These are phyloP conservation scores for Trididemnum clinides DNA, from an alignment of 23 tunicate species.

Conservation along the genomic window DNA sequence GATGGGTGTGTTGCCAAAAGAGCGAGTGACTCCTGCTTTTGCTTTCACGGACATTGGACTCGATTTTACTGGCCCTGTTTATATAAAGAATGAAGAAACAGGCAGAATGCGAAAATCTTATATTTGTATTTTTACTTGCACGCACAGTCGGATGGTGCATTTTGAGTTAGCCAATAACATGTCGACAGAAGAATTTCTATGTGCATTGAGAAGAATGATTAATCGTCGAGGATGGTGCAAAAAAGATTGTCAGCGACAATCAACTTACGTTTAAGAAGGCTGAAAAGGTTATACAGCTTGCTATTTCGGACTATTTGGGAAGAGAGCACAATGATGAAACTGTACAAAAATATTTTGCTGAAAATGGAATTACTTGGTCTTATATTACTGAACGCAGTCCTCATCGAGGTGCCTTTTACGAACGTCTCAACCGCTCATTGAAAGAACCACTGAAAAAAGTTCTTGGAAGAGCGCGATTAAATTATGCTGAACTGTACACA, in stretches of 20 bases:
- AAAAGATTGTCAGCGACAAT: neutral
- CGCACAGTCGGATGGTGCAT: neutral
- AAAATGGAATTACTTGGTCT: conserved; percentile 4
- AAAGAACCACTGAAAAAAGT: conserved; percentile 13
- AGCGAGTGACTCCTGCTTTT: neutral
- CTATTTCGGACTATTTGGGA: conserved; percentile 15
- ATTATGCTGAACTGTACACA: neutral
- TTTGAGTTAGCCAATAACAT: conserved; percentile 9
- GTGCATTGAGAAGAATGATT: conserved; percentile 7
- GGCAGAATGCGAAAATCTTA: neutral
- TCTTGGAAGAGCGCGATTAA: neutral
- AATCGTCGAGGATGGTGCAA: neutral
- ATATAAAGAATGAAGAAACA: neutral
- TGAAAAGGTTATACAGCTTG: neutral
- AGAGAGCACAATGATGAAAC: neutral
- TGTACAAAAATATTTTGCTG: neutral
- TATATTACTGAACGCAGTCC: conserved; percentile 3
- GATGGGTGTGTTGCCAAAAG: neutral
- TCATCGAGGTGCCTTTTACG: conserved; percentile 1
- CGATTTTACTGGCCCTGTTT: conserved; percentile 2
- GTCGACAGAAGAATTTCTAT: conserved; percentile 1
- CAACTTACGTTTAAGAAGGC: conserved; percentile 15
- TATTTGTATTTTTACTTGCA: conserved; percentile 16
- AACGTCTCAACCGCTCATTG: neutral
- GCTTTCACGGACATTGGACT: neutral